Conservation (phyloP, 2,113 vertebrate species). For the Peucedramus taeniatus region DNA sequence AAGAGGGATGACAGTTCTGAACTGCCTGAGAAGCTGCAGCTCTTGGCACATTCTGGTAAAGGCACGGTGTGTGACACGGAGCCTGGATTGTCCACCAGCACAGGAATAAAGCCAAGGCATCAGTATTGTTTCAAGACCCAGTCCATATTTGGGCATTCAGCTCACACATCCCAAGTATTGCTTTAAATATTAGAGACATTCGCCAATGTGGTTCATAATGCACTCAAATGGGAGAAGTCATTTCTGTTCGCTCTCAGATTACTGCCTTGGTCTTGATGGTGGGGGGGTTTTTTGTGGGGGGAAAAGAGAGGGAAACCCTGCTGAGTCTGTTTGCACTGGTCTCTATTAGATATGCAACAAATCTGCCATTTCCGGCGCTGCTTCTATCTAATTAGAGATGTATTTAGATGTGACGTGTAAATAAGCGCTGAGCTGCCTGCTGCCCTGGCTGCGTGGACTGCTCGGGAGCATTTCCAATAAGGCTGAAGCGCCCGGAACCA, state of each 20-base stretch:
- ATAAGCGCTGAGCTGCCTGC: slow-evolving; percentile 64
- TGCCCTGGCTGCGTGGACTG: slow-evolving; percentile 56
- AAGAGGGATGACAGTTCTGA: not conserved
- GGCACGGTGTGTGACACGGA: not conserved
- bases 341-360: slow-evolving; percentile 71
- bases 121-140: slow-evolving; percentile 55
- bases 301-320: slow-evolving; percentile 15
- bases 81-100: slow-evolving; percentile 32
- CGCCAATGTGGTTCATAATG: slow-evolving; percentile 5
- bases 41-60: not conserved
- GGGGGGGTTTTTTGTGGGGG: not conserved
- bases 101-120: slow-evolving; percentile 47
- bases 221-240: slow-evolving; percentile 14
- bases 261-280: not conserved
- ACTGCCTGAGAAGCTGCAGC: not conserved
- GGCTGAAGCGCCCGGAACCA: slow-evolving; percentile 67
- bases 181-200: slow-evolving; percentile 61
- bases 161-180: slow-evolving; percentile 54
- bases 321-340: slow-evolving; percentile 50
- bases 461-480: slow-evolving; percentile 73
- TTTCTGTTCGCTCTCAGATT: not conserved
- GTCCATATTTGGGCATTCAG: slow-evolving; percentile 61
- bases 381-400: slow-evolving; percentile 72
- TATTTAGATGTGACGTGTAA: slow-evolving; percentile 71
- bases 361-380: slow-evolving; percentile 70